Evolutionary conservation across 2,113 vertebrate species (phyloP), one percentile per base, ranked within the genome.

Genomic region (Salvelinus sp.): DNA sequence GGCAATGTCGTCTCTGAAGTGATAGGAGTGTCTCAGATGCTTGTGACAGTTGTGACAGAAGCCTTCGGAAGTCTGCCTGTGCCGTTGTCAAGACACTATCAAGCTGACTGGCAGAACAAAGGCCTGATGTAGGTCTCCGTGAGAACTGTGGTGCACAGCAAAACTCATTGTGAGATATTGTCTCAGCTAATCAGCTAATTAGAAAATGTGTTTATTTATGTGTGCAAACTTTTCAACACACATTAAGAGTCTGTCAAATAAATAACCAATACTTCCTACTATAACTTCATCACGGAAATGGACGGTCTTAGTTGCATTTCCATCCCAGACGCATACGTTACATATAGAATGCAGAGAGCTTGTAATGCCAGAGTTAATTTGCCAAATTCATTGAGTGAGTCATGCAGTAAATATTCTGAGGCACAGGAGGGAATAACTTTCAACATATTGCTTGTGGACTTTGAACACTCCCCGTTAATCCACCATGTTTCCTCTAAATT

Each of bases 41-140:
- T 62, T 30, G 47, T 78, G 65, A 78, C 69, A 66, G 58, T 48
- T 76, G 25, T 80, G 78, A 80, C 78, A 80, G 69, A 28, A 67
- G 22, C 78, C 57, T 50, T 66, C 62, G 44, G 28, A n/a, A 38
- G 62, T 9, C 38, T 44, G 38, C 38, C 38, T 44, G 38, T 44
- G 38, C 38, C 23, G 30, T 57, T 78, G 64, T 78, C 25, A 68
- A 33, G 20, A 5, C 57, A 6, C 27, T 54, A 14, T 28, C 4
- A 60, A 50, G 63, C 47, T 30, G 30, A 38, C 22, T 28, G 73
- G 20, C 13, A 47, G 30, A 69, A 18, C 5, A 12, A 33, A 48
- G 6, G 68, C 20, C 10, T 44, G 33, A 6, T 23, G 38, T 47
- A 25, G 9, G 33, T 47, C 27, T 6, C 63, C 16, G n/a, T 14